Evolutionary conservation across 2,888 invertebrate genomes (phyloP).

Genomic region (Aelia acuminata): DNA sequence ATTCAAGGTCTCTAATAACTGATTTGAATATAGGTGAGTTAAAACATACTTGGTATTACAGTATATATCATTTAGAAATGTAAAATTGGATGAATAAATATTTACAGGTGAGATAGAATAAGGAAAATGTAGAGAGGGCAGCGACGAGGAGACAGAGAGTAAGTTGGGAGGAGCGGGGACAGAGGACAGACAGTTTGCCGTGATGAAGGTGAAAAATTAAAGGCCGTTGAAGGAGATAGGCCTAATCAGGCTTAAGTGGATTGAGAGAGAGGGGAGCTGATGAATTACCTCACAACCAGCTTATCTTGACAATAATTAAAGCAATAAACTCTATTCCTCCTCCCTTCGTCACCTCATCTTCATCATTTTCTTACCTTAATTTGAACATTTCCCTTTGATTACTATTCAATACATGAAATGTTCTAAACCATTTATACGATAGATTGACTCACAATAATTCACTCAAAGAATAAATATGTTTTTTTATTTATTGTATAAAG

Average conservation of each 20-base stretch:
- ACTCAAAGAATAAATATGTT: too few relatives aligned
- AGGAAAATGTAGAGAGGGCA: background rate
- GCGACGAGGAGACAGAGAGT: background rate
- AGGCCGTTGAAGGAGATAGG: slow-evolving; percentile 41
- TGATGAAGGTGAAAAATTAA: slow-evolving; percentile 49
- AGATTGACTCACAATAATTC: too few relatives aligned
- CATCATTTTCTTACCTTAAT: background rate
- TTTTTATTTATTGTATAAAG: too few relatives aligned
- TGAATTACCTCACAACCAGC: slow-evolving; percentile 49
- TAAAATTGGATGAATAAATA: background rate
- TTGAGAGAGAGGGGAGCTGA: background rate
- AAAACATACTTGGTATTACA: too few relatives aligned
- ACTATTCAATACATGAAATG: background rate
- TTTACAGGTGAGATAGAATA: background rate
- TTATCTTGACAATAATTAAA: slow-evolving; percentile 58
- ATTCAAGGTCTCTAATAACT: too few relatives aligned
- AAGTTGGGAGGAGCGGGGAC: background rate
- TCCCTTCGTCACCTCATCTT: background rate
- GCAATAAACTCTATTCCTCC: slow-evolving; percentile 33
- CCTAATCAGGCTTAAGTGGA: slow-evolving; percentile 26
- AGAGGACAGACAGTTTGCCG: background rate
- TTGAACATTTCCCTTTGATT: background rate
- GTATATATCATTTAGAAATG: background rate
- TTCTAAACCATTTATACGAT: too few relatives aligned
- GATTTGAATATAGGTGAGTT: too few relatives aligned